A percentile compares a stretch with the other conserved stretches of the same genome.
phyloP scores from a whole-genome alignment of 2,113 vertebrate species.

The cat (Felis catus) region F.catus_Fca126_mat1.0 CM031418.1:118338501-118339000 shows the following conservation, averaged over 20 bases:
- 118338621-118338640: background rate
- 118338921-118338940: background rate
- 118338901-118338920: background rate
- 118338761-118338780: background rate
- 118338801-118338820: background rate
- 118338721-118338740: background rate
- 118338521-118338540: background rate
- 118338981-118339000: background rate
- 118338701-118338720: slow-evolving; percentile 44
- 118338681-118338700: slow-evolving; percentile 51
- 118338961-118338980: background rate
- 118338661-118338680: background rate
- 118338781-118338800: background rate
- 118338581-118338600: background rate
- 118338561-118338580: background rate
- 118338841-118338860: background rate
- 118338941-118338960: background rate
- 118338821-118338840: background rate
- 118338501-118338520: background rate
- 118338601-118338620: background rate
- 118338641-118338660: slow-evolving; percentile 26
- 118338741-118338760: slow-evolving; percentile 22
- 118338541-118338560: background rate
- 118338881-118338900: background rate
- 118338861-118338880: background rate